phyloP scores from a whole-genome alignment of 2,888 invertebrate genomes.

The Cheiracanthium punctorium region DNA sequence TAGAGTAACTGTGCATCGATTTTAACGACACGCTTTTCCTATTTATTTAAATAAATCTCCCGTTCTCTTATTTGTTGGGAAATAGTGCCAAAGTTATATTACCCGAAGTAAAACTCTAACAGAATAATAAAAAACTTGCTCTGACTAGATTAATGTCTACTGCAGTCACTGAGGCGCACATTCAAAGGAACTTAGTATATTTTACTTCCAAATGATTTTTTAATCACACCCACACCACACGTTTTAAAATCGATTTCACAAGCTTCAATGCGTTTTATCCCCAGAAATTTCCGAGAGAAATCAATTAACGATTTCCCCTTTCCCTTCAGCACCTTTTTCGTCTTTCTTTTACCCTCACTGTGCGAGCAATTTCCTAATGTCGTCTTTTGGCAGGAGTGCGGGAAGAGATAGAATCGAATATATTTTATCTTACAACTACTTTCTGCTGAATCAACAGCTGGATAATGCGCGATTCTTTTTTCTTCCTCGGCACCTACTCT shows the following conservation, averaged over 20 bases:
- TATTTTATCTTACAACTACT: conserved; percentile 53
- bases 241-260: conserved; percentile 43
- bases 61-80: too few relatives aligned
- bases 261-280: conserved; percentile 23
- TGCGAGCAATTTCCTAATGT: conserved; percentile 43
- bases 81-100: too few relatives aligned
- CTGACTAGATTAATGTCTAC: neutral
- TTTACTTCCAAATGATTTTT: conserved; percentile 46
- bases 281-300: conserved; percentile 36
- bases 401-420: conserved; percentile 45
- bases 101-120: too few relatives aligned
- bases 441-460: conserved; percentile 63
- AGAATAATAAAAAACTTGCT: too few relatives aligned
- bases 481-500: neutral
- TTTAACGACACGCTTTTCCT: too few relatives aligned
- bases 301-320: conserved; percentile 50
- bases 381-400: conserved; percentile 10
- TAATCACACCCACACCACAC: conserved; percentile 42
- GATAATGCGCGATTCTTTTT: conserved; percentile 16
- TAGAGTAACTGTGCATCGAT: too few relatives aligned
- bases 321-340: neutral
- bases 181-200: neutral
- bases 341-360: neutral
- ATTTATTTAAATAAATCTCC: too few relatives aligned
- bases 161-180: neutral